Base-by-base conservation (phyloP, 2,888 invertebrate species). In the Epinotia ramella region DNA sequence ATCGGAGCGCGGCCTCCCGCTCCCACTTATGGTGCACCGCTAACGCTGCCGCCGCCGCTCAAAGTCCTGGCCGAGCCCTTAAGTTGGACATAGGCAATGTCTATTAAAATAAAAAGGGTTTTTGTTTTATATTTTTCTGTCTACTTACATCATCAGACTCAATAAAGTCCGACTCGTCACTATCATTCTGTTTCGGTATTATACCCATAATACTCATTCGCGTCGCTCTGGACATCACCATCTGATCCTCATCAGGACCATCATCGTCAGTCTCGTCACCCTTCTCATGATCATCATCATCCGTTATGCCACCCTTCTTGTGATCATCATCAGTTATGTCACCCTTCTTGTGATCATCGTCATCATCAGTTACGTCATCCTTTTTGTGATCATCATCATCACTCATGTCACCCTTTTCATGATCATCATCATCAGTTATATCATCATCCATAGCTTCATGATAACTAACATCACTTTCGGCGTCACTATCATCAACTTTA, bases 171-270 rank as follows among this genome's bases (percentile, higher is more conserved):
- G 94, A 95, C 18, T 91, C 92, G 73, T 94, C 94, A 81, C 91
- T 92, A 65, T 91, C 83, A 79, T 85, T 84, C 57, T 88, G 89
- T 57, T 90, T 91, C 0, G 93, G 93, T 81, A 90, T 82, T 16
- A 91, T 82, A 0, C 95, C 95, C 90, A 93, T 91, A 73, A 95
- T 95, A 78, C 94, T 94, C 92, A 94, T 92, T 0, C 95, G 84
- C 0, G 95, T 95, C 1, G 94, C 94, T 44, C 93, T 86, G 0
- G 94, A 94, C 89, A 94, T 89, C 73, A 90, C 88, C 90, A 93
- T 89, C 77, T 89, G 84, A 73, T 94, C 94, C 75, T 94, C 94
- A 80, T 91, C 89, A 0, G 83, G 83, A n/a, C 85, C 89, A 6
- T 89, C 88, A 40, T 84, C 84, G 59, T 20, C 67, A 46, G 18